phyloP scores from a whole-genome alignment of 2,888 invertebrate genomes.

The Acheta domesticus region DNA sequence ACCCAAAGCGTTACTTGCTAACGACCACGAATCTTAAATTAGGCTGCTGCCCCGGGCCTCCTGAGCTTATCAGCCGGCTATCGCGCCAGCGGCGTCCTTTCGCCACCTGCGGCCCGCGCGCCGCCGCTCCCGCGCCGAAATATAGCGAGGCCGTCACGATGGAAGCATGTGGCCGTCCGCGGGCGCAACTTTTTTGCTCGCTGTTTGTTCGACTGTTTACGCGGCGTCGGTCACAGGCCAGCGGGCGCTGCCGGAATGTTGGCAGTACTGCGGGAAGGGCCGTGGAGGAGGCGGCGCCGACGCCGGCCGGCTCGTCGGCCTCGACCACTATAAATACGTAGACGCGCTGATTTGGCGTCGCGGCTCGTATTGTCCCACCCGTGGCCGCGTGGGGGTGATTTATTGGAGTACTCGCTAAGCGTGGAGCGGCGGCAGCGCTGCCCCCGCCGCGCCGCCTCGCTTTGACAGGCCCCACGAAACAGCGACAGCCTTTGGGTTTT shows the following conservation, averaged over 20 bases:
- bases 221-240: slow-evolving; percentile 1
- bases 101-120: too few species aligned
- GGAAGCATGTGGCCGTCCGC: neutral
- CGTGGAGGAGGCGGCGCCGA: neutral
- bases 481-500: neutral
- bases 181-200: neutral
- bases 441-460: neutral
- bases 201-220: neutral
- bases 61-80: too few species aligned
- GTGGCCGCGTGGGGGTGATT: slow-evolving; percentile 18
- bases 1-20: too few species aligned
- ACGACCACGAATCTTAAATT: too few species aligned
- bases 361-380: slow-evolving; percentile 8
- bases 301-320: neutral
- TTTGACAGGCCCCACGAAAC: neutral
- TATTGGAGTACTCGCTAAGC: neutral
- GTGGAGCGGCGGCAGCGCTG: neutral
- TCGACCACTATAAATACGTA: slow-evolving; percentile 4
- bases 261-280: neutral
- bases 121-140: too few species aligned
- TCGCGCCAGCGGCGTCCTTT: too few species aligned
- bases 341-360: slow-evolving; percentile 18
- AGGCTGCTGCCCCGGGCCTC: too few species aligned
- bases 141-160: too few species aligned
- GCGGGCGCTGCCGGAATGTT: slow-evolving; percentile 5